Percentiles rank a stretch among this genome's conserved stretches.
Conservation (phyloP, 2,888 invertebrate species). For the Leucozona laternaria region DNA sequence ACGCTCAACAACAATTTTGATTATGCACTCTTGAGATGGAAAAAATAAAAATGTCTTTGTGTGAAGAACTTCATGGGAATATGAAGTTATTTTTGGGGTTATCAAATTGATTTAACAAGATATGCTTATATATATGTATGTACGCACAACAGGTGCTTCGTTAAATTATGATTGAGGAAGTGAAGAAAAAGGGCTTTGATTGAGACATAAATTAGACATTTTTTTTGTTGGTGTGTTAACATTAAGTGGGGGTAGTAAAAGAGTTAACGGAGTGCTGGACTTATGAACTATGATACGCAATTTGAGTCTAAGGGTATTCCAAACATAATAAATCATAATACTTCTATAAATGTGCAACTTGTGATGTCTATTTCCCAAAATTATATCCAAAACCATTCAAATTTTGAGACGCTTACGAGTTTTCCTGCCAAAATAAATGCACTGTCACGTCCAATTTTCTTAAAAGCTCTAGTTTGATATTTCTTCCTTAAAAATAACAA, state of each 20-base stretch:
- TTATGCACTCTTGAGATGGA: conserved; percentile 14
- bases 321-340: too few species aligned
- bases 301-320: too few species aligned
- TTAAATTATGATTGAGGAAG: not conserved
- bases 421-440: too few species aligned
- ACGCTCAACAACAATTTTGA: conserved; percentile 13
- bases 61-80: conserved; percentile 12
- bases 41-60: not conserved
- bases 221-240: not conserved
- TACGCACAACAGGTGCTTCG: not conserved
- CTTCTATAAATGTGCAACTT: too few species aligned
- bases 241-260: not conserved
- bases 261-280: not conserved
- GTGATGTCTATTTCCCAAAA: too few species aligned
- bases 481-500: too few species aligned
- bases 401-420: too few species aligned
- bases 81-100: conserved; percentile 4
- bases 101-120: conserved; percentile 29
- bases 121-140: not conserved
- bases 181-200: not conserved
- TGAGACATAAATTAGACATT: not conserved
- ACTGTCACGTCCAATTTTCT: too few species aligned
- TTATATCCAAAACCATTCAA: too few species aligned
- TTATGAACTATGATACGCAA: not conserved
- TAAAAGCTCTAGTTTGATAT: too few species aligned